A percentile compares a stretch with the other conserved stretches of the same genome.
Evolutionary conservation across 2,888 invertebrate species (phyloP).

Genomic region (Lithosia quadra): DNA sequence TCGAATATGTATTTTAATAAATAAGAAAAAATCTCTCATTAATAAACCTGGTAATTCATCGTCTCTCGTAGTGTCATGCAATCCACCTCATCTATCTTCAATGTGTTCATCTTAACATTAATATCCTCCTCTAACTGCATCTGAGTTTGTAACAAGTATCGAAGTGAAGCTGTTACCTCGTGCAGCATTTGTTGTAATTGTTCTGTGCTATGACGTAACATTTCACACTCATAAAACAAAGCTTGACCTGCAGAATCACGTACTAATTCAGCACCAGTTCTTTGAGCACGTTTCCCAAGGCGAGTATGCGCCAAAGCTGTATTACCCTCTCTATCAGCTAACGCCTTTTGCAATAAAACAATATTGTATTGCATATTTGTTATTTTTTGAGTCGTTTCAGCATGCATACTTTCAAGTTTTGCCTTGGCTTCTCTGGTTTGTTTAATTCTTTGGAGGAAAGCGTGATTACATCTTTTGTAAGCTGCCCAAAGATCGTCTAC

Average conservation of each 20-base stretch:
- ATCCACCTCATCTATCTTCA: slow-evolving; percentile 97
- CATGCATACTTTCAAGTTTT: slow-evolving; percentile 94
- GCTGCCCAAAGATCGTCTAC: slow-evolving; percentile 93
- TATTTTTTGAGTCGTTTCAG: slow-evolving; percentile 89
- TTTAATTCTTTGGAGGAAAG: slow-evolving; percentile 91
- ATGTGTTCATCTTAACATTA: slow-evolving; percentile 95
- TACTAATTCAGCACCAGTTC: slow-evolving; percentile 93
- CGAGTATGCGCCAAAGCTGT: slow-evolving; percentile 94
- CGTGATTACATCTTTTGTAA: slow-evolving; percentile 92
- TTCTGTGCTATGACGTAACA: slow-evolving; percentile 89
- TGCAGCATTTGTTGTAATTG: slow-evolving; percentile 90
- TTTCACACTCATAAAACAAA: slow-evolving; percentile 90
- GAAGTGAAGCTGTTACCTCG: slow-evolving; percentile 91
- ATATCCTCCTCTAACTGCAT: slow-evolving; percentile 97
- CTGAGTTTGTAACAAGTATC: slow-evolving; percentile 94
- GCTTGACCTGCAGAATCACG: slow-evolving; percentile 93
- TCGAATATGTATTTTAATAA: neutral
- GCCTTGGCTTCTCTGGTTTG: slow-evolving; percentile 93
- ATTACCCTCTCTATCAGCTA: slow-evolving; percentile 93
- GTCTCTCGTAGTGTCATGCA: slow-evolving; percentile 93
- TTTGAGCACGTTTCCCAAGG: slow-evolving; percentile 92
- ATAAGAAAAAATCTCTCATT: slow-evolving; percentile 50
- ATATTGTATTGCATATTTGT: slow-evolving; percentile 93
- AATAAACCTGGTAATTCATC: slow-evolving; percentile 92
- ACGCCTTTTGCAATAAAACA: slow-evolving; percentile 90